phyloP scores from a whole-genome alignment of 2,888 invertebrate genomes.

The Ormia ochracea region DNA sequence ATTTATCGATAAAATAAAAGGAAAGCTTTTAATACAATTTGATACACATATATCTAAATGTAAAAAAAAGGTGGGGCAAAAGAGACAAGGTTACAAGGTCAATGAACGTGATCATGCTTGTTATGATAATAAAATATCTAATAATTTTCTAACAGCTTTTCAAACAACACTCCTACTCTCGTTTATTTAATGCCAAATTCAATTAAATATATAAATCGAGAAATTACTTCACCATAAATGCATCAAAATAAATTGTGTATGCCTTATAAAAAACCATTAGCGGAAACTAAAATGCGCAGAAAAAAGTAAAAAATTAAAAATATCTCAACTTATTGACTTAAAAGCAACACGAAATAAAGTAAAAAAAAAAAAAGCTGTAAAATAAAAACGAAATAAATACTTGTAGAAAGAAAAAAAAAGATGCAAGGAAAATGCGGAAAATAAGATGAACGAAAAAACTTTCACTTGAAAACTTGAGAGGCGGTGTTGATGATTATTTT shows the following conservation, averaged over 20 bases:
- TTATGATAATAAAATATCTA: too few species aligned
- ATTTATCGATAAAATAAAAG: too few species aligned
- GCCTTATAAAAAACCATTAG: not conserved
- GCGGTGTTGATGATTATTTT: slow-evolving; percentile 16
- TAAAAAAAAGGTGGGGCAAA: too few species aligned
- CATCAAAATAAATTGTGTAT: not conserved
- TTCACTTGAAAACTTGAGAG: slow-evolving; percentile 34
- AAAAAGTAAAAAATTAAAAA: not conserved
- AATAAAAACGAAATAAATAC: not conserved
- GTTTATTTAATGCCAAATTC: not conserved
- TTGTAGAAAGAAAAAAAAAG: not conserved
- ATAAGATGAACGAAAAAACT: slow-evolving; percentile 29
- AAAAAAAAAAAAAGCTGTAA: not conserved
- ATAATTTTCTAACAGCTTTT: not conserved
- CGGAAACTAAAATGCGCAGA: slow-evolving; percentile 18
- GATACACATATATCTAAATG: too few species aligned
- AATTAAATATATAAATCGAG: not conserved
- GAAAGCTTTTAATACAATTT: too few species aligned
- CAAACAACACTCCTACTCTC: not conserved
- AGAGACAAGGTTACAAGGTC: too few species aligned
- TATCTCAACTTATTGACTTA: not conserved
- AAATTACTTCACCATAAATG: not conserved
- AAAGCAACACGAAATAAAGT: too few species aligned
- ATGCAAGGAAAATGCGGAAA: slow-evolving; percentile 10
- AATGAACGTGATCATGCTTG: too few species aligned